Base-by-base conservation (phyloP, 2,797 vertebrate species). In the Eleutherodactylus coqui region DNA sequence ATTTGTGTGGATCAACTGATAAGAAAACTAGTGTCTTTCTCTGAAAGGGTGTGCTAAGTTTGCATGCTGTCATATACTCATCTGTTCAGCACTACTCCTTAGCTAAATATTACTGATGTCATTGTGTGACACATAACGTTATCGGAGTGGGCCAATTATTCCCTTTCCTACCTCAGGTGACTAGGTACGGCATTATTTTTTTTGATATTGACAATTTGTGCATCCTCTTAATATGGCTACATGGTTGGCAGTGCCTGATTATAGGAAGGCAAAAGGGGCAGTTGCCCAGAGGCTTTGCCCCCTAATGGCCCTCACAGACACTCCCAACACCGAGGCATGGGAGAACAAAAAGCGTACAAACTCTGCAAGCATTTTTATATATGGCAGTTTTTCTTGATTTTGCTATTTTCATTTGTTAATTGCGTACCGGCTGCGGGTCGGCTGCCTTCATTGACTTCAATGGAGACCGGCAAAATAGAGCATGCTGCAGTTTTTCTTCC, bases 61-160 rank as follows among this genome's bases (percentile, higher is more conserved):
- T 79, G 62, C 38, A 67, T 75, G 55, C 62, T 79, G 69, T 87
- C 72, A 79, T 49, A 79, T 83, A 75, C 58, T 75, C 70, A 43
- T 84, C 69, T 79, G 67, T 32, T 64, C 27, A 51, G 36, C 2
- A n/a, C 69, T 69, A 53, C 82, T 84, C 86, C 82, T 80, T 84
- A 87, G 82, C 53, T 81, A 87, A 87, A 87, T 75, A 87, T 76
- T 84, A 69, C 45, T 60, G 32, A 29, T 80, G 69, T 67, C 34
- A 84, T 36, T 75, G 67, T 75, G 67, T 84, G 53, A 58, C n/a
- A 62, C 64, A 83, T 79, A 79, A 64, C 43, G 47, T 32, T 64
- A 24, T 16, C 10, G 67, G 14, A 21, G 64, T 21, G 51, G 73
- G 24, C n/a, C 38, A 45, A 10, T 34, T 32, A 78, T 77, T 78